Base-by-base conservation (phyloP, 2,797 vertebrate species). In the Lophius americanus region DNA sequence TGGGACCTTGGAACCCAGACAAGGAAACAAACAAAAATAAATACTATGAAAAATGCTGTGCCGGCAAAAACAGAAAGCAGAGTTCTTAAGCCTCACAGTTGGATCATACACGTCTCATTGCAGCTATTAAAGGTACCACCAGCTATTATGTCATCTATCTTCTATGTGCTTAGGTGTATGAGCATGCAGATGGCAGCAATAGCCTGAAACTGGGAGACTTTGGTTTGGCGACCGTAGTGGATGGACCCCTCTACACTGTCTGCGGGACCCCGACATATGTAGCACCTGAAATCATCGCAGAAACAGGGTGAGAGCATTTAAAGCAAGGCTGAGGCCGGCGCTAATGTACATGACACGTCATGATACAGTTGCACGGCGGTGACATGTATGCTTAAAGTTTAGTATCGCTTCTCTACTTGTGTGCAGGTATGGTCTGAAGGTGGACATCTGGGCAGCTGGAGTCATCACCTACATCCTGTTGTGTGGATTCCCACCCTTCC, bases 361-460 rank as follows among this genome's bases (percentile, higher is more conserved):
- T 47, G 39, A 50, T 49, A 0, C 42, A 49, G 38, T 58, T 46
- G 14, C 5, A 33, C 49, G 39, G 13, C 14, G 39, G 0, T 52
- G 23, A 32, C 14, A 9, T 10, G 2, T 6, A 39, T 13, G 1
- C 9, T 9, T 11, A 12, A 32, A 35, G 36, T 58, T 9, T 44
- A 44, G 4, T 49, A 2, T 7, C 36, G 4, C 60, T 48, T 48
- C 1, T 74, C 1, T 81, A 12, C 62, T 12, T 51, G 42, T 61
- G n/a, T 82, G 33, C 62, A 99, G 97, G 75, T 99, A 99, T 63
- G 96, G 96, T 91, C 94, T 98, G 93, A 98, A 99, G 84, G 97
- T 99, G 91, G 97, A 99, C 89, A 98, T 98, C 93, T 99, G 98
- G 98, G 98, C 98, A 60, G 98, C 96, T 46, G 97, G 98, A 70